Conservation (phyloP, 2,797 vertebrate species). For the Crenichthys baileyi region DNA sequence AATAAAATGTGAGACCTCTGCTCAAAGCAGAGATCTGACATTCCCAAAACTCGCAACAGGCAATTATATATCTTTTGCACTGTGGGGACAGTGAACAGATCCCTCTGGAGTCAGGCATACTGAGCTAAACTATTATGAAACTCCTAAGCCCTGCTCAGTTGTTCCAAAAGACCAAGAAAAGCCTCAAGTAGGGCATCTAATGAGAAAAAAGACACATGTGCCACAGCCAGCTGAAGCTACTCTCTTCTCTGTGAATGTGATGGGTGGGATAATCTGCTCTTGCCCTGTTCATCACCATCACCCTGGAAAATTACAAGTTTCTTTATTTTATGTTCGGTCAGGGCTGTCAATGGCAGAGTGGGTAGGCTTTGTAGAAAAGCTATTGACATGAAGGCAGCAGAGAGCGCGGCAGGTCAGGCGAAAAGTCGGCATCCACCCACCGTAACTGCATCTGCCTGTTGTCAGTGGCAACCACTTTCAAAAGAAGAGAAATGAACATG, state of each 20-base stretch:
- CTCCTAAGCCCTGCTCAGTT: not conserved
- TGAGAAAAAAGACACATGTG: constrained; percentile 2
- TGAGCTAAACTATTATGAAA: constrained; percentile 1
- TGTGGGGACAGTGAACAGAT: constrained; percentile 1
- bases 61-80: not conserved
- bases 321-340: not conserved
- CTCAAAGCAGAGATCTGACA: not conserved
- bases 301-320: constrained; percentile 6
- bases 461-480: constrained; percentile 25
- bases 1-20: not conserved
- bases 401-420: not conserved
- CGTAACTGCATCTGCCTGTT: constrained; percentile 2
- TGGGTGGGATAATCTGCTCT: constrained; percentile 6
- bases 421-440: constrained; percentile 16
- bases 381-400: constrained; percentile 25
- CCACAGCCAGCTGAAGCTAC: not conserved
- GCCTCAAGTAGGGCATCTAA: not conserved
- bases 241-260: constrained; percentile 4
- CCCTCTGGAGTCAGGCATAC: constrained; percentile 4
- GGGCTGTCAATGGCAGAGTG: constrained; percentile 12
- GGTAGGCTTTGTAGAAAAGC: constrained; percentile 13
- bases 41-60: not conserved
- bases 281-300: constrained; percentile 2
- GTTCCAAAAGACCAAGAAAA: not conserved
- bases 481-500: not conserved